Evolutionary conservation across 2,797 vertebrate species (phyloP).

Genomic region (Pseudopleuronectes americanus): DNA sequence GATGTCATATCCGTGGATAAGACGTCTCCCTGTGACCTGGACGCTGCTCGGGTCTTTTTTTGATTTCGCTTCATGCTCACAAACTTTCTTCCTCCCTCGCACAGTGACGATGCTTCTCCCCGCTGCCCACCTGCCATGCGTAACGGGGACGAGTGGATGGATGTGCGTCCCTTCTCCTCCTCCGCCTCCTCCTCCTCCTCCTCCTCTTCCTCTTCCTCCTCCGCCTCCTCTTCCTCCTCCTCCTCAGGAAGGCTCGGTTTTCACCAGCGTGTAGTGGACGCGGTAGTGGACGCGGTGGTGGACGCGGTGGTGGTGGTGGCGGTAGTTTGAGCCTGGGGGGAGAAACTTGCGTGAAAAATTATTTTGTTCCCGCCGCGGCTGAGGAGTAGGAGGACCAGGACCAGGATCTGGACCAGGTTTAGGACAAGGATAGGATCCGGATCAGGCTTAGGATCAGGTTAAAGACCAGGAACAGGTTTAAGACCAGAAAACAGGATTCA

Average conservation of each 20-base stretch:
- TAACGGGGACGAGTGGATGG: conserved; percentile 68
- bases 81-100: conserved; percentile 82
- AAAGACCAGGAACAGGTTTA: background rate
- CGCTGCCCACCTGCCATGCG: conserved; percentile 64
- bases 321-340: conserved; percentile 61
- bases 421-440: too few relatives aligned
- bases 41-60: conserved; percentile 15
- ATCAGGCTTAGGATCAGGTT: too few relatives aligned
- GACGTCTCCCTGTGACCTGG: conserved; percentile 29
- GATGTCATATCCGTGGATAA: conserved; percentile 89
- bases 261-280: conserved; percentile 69
- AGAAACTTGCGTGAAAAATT: conserved; percentile 67
- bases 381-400: conserved; percentile 15
- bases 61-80: conserved; percentile 34
- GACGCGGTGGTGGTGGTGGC: too few relatives aligned
- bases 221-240: conserved; percentile 24
- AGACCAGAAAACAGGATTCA: too few relatives aligned
- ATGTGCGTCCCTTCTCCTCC: conserved; percentile 21
- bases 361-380: conserved; percentile 3
- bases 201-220: conserved; percentile 14
- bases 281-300: conserved; percentile 63
- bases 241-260: conserved; percentile 66
- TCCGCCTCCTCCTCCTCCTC: conserved; percentile 22
- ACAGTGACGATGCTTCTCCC: conserved; percentile 67
- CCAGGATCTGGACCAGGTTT: too few relatives aligned